Evolutionary conservation across 1,140 invertebrate species (phyloP), one percentile per base, ranked within the genome.

Genomic region (Aphaenogaster floridana): DNA sequence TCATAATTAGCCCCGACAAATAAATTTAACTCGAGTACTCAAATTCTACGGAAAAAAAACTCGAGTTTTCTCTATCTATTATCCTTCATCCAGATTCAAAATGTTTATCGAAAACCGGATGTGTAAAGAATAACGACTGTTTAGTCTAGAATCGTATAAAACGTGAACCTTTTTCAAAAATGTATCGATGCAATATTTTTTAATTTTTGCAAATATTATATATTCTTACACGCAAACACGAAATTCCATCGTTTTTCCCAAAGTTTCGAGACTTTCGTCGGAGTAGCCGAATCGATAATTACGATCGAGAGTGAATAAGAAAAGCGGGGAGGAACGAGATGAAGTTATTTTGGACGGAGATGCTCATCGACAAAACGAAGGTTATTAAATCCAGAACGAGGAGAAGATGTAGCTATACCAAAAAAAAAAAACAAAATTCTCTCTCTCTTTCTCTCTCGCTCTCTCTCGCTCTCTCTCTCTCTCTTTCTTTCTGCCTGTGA

Each of bases 361-460:
- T 77, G 21, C 17, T 74, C 61, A 68, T 86, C 74, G 48, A 54
- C 78, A 78, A 85, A 85, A 85, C 57, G 83, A 86, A 66, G 48
- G 48, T 86, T 86, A 79, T 86, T 86, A 79, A 79, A 79, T 78
- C 15, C 15, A 45, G 1, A 63, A 68, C 54, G 21, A 54, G 4
- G 50, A 64, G 45, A 45, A 42, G 34, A 64, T 15, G 21, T 68
- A 42, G 0, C 15, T 57, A 45, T 8, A 66, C 13, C 28, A 45
- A 81, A 74, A 86, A 81, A 74, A 86, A 68, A 88, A 63, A 64
- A 74, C 28, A 17, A 86, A 45, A 66, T 17, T 15, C 9, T 42
- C n/a, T 59, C n/a, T 57, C 52, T 34, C 6, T 72, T 4, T 42
- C 9, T n/a, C 28, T 28, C 28, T 28, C 21, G 0, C 21, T 0